Conservation (phyloP, 2,113 vertebrate species). For the Pachycephala philippinensis region DNA sequence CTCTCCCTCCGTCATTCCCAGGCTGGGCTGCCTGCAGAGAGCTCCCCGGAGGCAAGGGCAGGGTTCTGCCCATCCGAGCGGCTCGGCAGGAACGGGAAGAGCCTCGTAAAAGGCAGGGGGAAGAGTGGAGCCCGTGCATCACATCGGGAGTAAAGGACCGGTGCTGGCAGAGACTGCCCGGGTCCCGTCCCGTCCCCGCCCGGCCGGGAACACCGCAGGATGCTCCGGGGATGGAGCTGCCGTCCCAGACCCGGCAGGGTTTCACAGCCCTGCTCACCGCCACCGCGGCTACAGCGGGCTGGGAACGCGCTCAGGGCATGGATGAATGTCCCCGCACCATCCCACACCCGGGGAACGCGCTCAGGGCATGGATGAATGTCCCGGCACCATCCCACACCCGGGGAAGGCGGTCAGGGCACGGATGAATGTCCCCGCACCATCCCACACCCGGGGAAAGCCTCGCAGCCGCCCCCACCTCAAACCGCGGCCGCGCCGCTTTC, state of each 20-base stretch:
- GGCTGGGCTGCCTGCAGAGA: constrained; percentile 24
- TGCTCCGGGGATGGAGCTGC: constrained; percentile 11
- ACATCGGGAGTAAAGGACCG: constrained; percentile 25
- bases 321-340: neutral
- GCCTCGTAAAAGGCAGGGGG: neutral
- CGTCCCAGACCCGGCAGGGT: neutral
- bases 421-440: neutral
- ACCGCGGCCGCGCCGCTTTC: rapidly evolving
- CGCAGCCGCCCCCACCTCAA: neutral
- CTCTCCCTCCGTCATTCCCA: neutral
- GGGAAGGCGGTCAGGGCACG: no score
- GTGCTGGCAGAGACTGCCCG: constrained; percentile 14
- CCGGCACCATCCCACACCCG: no score
- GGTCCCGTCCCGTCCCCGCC: neutral
- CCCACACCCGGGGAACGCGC: neutral
- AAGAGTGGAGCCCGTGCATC: neutral
- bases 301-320: neutral
- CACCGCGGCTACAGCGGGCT: neutral
- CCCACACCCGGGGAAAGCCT: neutral
- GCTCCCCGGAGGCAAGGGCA: constrained; percentile 36
- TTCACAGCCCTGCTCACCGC: neutral
- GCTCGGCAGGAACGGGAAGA: constrained; percentile 48
- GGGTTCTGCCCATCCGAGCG: constrained; percentile 38
- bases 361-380: no score
- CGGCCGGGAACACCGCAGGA: constrained; percentile 1